These are phyloP conservation scores for Sabellastarte sp. DNA, from an alignment of 2,888 invertebrate species.

Conservation along the genomic window DNA sequence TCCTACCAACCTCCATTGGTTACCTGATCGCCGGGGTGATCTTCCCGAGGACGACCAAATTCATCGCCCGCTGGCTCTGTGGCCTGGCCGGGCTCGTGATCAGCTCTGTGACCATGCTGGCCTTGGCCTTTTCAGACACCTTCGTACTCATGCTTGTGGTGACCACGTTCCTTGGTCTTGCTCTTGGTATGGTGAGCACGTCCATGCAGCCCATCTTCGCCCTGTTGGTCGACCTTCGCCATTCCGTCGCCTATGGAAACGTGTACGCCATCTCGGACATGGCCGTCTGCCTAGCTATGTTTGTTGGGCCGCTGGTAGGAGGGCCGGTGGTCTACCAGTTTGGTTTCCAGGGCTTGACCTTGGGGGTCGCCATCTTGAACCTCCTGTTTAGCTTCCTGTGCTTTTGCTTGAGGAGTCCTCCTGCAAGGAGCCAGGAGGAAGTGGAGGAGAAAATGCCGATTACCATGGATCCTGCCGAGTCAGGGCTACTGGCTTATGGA, in stretches of 20 bases:
- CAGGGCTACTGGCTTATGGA: too few species aligned
- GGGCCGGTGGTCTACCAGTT: conserved; percentile 22
- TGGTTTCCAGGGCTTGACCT: conserved; percentile 23
- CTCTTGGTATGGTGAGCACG: conserved; percentile 27
- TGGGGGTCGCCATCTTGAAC: too few species aligned
- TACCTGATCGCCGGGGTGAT: conserved; percentile 25
- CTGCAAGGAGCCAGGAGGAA: too few species aligned
- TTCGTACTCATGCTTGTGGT: conserved; percentile 22
- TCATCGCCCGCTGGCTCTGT: neutral
- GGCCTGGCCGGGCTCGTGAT: conserved; percentile 14
- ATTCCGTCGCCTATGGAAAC: conserved; percentile 23
- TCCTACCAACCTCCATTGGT: conserved; percentile 27
- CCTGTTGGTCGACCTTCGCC: conserved; percentile 23
- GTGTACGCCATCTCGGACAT: conserved; percentile 32
- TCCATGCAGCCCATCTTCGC: conserved; percentile 31
- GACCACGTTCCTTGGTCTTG: conserved; percentile 24
- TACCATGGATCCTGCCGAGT: too few species aligned
- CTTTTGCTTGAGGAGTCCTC: too few species aligned
- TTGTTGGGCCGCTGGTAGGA: conserved; percentile 27
- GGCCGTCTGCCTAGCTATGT: conserved; percentile 29
- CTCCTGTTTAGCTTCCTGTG: too few species aligned
- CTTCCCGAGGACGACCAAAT: conserved; percentile 18
- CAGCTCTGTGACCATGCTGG: conserved; percentile 11
- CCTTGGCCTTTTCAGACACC: conserved; percentile 17
- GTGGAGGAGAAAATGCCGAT: too few species aligned